Evolutionary conservation across 2,113 vertebrate genomes (phyloP).

Genomic region (Nibea coibor): DNA sequence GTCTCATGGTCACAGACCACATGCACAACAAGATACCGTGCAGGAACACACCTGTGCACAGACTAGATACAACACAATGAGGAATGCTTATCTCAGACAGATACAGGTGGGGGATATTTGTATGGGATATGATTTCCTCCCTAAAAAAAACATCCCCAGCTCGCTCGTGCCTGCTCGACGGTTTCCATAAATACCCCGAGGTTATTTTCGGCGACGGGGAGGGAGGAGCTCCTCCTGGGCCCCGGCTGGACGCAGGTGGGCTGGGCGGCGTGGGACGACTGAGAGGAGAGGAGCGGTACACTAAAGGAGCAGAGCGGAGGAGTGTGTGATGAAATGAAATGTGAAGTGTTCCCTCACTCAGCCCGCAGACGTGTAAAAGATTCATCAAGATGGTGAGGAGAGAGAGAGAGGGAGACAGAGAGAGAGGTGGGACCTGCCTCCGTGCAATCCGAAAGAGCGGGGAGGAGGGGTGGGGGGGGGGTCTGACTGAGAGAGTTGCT

Average conservation of each 20-base stretch:
- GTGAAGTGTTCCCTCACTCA: conserved; percentile 79
- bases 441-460: conserved; percentile 15
- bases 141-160: neutral
- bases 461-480: conserved; percentile 4
- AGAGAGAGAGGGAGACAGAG: conserved; percentile 12
- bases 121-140: neutral
- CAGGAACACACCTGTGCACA: neutral
- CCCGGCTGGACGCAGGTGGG: conserved; percentile 56
- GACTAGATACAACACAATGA: neutral
- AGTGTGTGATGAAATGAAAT: conserved; percentile 82
- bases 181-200: conserved; percentile 63
- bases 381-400: conserved; percentile 75
- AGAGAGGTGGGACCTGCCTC: conserved; percentile 49
- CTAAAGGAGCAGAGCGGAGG: conserved; percentile 56
- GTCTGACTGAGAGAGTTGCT: conserved; percentile 20
- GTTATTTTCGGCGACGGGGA: conserved; percentile 68
- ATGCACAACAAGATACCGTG: too few species aligned
- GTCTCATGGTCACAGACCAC: neutral
- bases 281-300: conserved; percentile 32
- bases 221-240: conserved; percentile 48
- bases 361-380: conserved; percentile 76
- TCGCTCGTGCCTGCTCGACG: conserved; percentile 19
- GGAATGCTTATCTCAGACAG: neutral
- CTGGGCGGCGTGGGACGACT: conserved; percentile 8
- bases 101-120: neutral